Conservation (phyloP, 2,888 invertebrate genomes). For the Pyrrhia umbra region DNA sequence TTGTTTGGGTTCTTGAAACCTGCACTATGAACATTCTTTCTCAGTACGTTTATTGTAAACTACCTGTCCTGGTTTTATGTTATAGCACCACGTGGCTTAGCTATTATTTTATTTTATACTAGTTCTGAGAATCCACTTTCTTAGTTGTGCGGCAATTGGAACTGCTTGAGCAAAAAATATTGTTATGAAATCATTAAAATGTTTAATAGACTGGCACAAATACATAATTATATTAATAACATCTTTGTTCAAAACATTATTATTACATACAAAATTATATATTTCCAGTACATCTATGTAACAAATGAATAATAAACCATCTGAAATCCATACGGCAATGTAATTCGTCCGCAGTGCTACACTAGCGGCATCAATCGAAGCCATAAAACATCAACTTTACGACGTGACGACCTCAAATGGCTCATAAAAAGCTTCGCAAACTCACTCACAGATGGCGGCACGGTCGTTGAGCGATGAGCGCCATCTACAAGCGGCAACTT, state of each 20-base stretch:
- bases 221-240: too few relatives aligned
- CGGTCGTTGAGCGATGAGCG: conserved; percentile 71
- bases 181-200: too few relatives aligned
- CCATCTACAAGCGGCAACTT: conserved; percentile 79
- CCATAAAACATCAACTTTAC: conserved; percentile 86
- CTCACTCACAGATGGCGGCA: conserved; percentile 86
- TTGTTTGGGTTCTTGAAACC: conserved; percentile 69
- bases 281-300: too few relatives aligned
- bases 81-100: conserved; percentile 9
- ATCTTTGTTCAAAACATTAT: too few relatives aligned
- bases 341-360: conserved; percentile 72
- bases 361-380: conserved; percentile 86
- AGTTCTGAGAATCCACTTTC: neutral
- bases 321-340: conserved; percentile 20
- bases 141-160: neutral
- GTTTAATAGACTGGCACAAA: too few relatives aligned
- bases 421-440: conserved; percentile 85
- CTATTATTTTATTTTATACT: conserved; percentile 4
- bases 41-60: conserved; percentile 34
- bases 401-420: conserved; percentile 84
- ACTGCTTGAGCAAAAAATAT: neutral
- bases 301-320: conserved; percentile 27
- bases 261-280: neutral
- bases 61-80: conserved; percentile 16
- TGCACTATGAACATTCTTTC: conserved; percentile 54